Conservation (phyloP, 2,888 invertebrate genomes). For the Tridacna gigas region DNA sequence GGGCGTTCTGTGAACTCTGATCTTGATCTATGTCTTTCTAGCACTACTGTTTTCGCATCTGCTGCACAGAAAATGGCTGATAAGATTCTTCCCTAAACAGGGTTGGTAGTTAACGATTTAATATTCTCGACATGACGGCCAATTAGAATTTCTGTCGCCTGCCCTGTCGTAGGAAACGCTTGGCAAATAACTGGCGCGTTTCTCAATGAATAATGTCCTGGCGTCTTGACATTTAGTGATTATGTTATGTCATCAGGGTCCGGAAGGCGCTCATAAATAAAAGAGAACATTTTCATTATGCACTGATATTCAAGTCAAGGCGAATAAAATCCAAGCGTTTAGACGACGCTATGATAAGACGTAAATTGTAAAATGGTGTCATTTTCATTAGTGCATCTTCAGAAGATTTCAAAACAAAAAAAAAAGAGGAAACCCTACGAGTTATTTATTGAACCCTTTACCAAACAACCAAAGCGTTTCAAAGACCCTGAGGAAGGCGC, state of each 20-base stretch:
- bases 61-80: no score
- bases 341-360: no score
- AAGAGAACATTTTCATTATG: not conserved
- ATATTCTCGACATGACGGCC: not conserved
- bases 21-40: no score
- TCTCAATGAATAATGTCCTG: conserved; percentile 13
- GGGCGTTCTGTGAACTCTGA: no score
- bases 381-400: not conserved
- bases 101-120: not conserved
- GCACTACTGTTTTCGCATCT: no score
- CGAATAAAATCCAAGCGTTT: no score
- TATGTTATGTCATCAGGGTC: conserved; percentile 38
- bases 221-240: conserved; percentile 43
- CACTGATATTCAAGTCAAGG: no score
- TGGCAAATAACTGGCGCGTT: conserved; percentile 11
- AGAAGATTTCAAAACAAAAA: not conserved
- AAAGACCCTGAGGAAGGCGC: no score
- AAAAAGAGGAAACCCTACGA: no score
- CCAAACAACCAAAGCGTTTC: no score
- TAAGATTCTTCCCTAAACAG: no score
- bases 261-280: not conserved
- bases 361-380: not conserved
- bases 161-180: not conserved
- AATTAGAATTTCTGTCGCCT: conserved; percentile 25
- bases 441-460: no score